Base-by-base conservation (phyloP, 2,888 invertebrate genomes). In the Junonia oenone region DNA sequence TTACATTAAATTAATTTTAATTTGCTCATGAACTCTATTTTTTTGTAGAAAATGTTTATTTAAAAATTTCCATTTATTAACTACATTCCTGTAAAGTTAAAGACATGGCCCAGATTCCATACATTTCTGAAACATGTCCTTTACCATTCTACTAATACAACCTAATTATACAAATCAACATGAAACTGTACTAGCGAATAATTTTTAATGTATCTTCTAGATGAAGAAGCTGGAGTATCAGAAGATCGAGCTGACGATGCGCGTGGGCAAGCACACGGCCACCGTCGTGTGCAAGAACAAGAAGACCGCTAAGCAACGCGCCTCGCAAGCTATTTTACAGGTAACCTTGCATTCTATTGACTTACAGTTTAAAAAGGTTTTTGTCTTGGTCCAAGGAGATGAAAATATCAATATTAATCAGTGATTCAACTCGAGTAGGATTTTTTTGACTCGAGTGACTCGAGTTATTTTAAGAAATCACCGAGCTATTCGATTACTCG, bases 201-300 rank as follows among this genome's bases (percentile, higher is more conserved):
- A 31, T n/a, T n/a, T 22, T n/a, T 14, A 45, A 26, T 27, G 40
- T n/a, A 27, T 14, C 11, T 17, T 65, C 0, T 69, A 90, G 90
- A 87, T 88, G 65, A 96, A 95, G 73, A 95, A 96, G 27, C 88
- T 97, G 46, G 96, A 97, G 72, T 96, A 96, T 75, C 97, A 98
- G 81, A 96, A 95, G 72, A 98, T 98, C 75, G 97, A 98, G 88
- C 96, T 98, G 74, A 96, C 95, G 29, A 98, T 99, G 97, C 94
- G 93, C 9, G 98, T 98, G 37, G 98, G 98, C 48, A 97, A 97
- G 76, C 97, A 98, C 76, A 93, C 93, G 9, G 98, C 97, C 1
- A 95, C 95, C 17, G 97, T 99, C 17, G 91, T 95, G n/a, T 98
- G 98, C 80, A 96, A 96, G 78, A 99, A 99, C 86, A 99, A 99